Conservation (phyloP, 2,113 vertebrate species). For the Carassius gibelio region DNA sequence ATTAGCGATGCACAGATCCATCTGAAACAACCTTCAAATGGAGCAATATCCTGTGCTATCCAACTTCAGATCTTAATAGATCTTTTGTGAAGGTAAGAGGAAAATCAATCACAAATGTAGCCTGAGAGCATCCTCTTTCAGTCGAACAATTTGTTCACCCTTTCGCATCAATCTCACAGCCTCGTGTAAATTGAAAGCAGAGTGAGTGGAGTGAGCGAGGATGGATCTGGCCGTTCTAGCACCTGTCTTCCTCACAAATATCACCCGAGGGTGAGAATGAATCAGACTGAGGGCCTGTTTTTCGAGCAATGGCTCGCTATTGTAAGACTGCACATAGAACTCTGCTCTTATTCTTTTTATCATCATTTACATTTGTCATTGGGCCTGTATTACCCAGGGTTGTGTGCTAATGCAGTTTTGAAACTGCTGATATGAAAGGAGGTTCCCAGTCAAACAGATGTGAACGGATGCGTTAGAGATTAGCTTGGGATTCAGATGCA, state of each 20-base stretch:
- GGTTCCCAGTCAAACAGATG: slow-evolving; percentile 11
- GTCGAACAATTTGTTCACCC: slow-evolving; percentile 32
- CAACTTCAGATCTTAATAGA: slow-evolving; percentile 51
- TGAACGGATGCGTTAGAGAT: neutral
- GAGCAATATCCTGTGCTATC: slow-evolving; percentile 42
- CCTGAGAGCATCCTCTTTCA: slow-evolving; percentile 35
- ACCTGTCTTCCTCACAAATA: neutral
- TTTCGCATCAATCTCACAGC: slow-evolving; percentile 41
- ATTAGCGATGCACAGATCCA: slow-evolving; percentile 32
- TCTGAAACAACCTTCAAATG: slow-evolving; percentile 15
- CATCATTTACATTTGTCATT: slow-evolving; percentile 34
- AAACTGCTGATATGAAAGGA: slow-evolving; percentile 16
- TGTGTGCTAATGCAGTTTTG: slow-evolving; percentile 39
- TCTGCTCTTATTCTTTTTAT: slow-evolving; percentile 30
- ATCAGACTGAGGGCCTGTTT: slow-evolving; percentile 24
- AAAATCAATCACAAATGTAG: slow-evolving; percentile 53
- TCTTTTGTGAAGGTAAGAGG: slow-evolving; percentile 37
- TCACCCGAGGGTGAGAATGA: neutral
- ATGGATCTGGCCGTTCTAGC: slow-evolving; percentile 32
- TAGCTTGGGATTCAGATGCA: neutral
- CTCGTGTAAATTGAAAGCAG: slow-evolving; percentile 38
- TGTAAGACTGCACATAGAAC: slow-evolving; percentile 42
- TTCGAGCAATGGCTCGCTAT: slow-evolving; percentile 27
- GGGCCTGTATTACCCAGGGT: slow-evolving; percentile 14
- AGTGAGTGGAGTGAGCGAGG: slow-evolving; percentile 19